These are phyloP conservation scores for Propithecus coquereli DNA, from an alignment of 2,113 vertebrate genomes.

Conservation along the genomic window DNA sequence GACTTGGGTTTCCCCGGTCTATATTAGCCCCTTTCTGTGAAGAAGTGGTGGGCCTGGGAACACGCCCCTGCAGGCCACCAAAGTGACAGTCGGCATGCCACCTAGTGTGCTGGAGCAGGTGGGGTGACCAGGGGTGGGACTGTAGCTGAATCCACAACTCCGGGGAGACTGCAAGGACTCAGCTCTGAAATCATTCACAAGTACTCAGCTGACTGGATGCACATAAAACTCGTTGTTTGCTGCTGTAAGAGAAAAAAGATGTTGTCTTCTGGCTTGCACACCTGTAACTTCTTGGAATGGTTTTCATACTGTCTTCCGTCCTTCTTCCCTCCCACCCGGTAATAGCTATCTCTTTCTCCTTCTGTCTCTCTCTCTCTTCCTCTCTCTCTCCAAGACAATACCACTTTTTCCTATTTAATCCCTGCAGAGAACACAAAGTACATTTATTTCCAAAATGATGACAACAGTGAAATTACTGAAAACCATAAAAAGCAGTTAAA, in stretches of 20 bases:
- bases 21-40: neutral
- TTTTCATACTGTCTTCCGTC: neutral
- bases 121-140: neutral
- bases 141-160: neutral
- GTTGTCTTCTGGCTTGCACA: neutral
- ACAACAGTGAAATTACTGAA: neutral
- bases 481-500: slow-evolving; percentile 28
- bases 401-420: neutral
- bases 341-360: neutral
- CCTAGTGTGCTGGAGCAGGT: fast-evolving
- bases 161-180: neutral
- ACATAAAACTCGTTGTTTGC: neutral
- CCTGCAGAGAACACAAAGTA: neutral
- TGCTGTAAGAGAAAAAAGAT: neutral
- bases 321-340: no score
- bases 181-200: neutral
- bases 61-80: fast-evolving
- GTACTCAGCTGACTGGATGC: neutral
- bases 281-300: neutral
- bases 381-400: neutral
- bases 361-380: neutral
- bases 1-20: neutral
- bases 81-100: fast-evolving
- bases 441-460: slow-evolving; percentile 24
- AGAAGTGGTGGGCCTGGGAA: no score